phyloP scores from a whole-genome alignment of 2,113 vertebrate genomes.

The Ascaphus truei region DNA sequence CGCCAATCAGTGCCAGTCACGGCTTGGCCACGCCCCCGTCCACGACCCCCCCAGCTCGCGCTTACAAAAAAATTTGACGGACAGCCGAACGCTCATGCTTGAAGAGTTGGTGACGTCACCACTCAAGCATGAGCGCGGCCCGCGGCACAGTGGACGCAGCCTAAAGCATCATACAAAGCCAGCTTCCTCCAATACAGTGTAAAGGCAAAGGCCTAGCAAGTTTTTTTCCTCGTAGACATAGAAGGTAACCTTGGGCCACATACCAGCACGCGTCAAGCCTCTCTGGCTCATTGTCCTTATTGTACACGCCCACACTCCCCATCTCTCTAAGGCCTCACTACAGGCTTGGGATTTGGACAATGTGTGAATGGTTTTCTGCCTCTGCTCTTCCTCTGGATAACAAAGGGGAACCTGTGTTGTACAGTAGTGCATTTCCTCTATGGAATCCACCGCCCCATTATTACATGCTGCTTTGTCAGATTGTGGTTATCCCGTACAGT shows the following conservation, averaged over 20 bases:
- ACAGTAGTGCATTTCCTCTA: conserved; percentile 19
- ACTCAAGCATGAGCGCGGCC: too few relatives aligned
- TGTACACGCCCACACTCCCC: conserved; percentile 3
- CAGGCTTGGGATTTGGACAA: conserved; percentile 18
- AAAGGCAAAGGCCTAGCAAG: not conserved
- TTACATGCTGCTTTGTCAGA: conserved; percentile 3
- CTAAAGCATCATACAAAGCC: not conserved
- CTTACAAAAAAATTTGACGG: too few relatives aligned
- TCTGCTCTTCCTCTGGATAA: conserved; percentile 8
- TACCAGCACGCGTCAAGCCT: not conserved
- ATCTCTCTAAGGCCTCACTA: not conserved
- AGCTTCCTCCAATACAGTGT: not conserved
- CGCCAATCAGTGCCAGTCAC: too few relatives aligned
- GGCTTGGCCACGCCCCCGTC: too few relatives aligned
- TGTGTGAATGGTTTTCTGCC: conserved; percentile 4
- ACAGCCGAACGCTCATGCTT: too few relatives aligned
- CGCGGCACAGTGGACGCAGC: not conserved
- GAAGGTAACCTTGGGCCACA: not conserved
- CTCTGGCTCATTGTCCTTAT: not conserved
- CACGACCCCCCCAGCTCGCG: too few relatives aligned
- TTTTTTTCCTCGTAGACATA: conserved; percentile 4
- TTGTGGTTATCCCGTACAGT: not conserved
- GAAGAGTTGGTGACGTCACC: too few relatives aligned
- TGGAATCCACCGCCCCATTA: conserved; percentile 5
- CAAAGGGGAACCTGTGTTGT: conserved; percentile 22